Base-by-base conservation (phyloP, 2,888 invertebrate genomes). In the Cryptus viduatorius region DNA sequence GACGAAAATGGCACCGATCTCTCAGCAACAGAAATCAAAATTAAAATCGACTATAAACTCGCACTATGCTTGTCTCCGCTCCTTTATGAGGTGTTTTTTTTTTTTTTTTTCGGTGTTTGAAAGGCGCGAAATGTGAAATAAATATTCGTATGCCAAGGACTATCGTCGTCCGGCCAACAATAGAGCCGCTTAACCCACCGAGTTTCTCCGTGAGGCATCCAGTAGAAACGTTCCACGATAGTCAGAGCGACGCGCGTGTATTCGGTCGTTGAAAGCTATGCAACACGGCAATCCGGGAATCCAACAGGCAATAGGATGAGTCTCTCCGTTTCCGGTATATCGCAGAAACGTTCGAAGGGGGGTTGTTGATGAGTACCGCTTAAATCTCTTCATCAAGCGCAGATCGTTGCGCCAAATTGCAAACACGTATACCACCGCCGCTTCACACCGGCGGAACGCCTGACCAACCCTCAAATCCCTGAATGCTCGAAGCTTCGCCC, bases 341-440 rank as follows among this genome's bases (percentile, higher is more conserved):
- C 42, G 44, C 48, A 29, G 46, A 64, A 75, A 16, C 53, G 53
- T 31, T 31, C 50, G 42, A 65, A 64, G 19, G 48, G 42, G 37
- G 65, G 65, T n/a, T 37, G 65, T 65, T 53, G 53, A 53, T 24
- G 76, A 76, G 76, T 50, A 65, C 53, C 76, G 65, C 76, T 76
- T 42, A 76, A 76, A 76, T 76, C 76, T 76, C 65, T 76, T 76
- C 76, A 76, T 76, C 76, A 65, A 76, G 65, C 65, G 5, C 76
- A 65, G 65, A 76, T 76, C 65, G 76, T 76, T 50, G 56, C 50
- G 42, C 76, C 64, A 53, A 76, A 65, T 76, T 76, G 53, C 65
- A 42, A 50, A 29, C 65, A 61, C 75, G 75, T 64, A 64, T 64
- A 46, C 73, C 31, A 14, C 31, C 14, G 19, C 42, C 24, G 50